Base-by-base conservation (phyloP, 2,888 invertebrate species). In the Dryadula phaetusa region DNA sequence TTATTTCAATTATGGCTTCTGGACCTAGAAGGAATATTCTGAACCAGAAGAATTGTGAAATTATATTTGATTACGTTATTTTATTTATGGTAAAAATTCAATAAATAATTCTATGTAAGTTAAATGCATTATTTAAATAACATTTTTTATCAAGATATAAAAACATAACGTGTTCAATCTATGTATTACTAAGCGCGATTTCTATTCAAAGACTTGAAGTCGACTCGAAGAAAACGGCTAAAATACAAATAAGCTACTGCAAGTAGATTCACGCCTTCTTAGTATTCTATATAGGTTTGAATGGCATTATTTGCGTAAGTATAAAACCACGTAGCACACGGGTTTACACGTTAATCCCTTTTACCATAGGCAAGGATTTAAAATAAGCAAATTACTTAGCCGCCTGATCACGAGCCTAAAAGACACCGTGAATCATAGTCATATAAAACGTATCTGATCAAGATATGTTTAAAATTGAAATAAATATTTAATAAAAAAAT, bases 241-340 rank as follows among this genome's bases (percentile, higher is more conserved):
- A 65, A 67, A 61, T 53, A 67, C 49, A 62, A 65, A 72, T 22
- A 67, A 69, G 66, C 65, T 47, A 44, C 47, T 16, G 60, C 54
- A 54, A 60, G 54, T 32, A 10, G 16, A 58, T 37, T 22, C 44
- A 7, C 54, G 49, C 47, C 64, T 53, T 40, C 72, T 86, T 84
- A 73, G 81, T 81, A 86, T 87, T 86, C 83, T 71, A 75, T 70
- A 76, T 75, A 75, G 74, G 77, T 75, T 72, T 71, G 66, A 69
- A 77, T 81, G 76, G 73, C 75, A 72, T 75, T 75, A 71, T 71
- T 72, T 66, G 71, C 62, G 66, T 66, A 64, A 58, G 32, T 64
- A 67, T 34, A 49, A 20, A 54, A 52, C 56, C 71, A 69, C 69
- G 69, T 71, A 69, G 58, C 44, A 18, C 52, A 56, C 53, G 60